Evolutionary conservation across 2,113 vertebrate genomes (phyloP).

Genomic region (Amazona vittata): DNA sequence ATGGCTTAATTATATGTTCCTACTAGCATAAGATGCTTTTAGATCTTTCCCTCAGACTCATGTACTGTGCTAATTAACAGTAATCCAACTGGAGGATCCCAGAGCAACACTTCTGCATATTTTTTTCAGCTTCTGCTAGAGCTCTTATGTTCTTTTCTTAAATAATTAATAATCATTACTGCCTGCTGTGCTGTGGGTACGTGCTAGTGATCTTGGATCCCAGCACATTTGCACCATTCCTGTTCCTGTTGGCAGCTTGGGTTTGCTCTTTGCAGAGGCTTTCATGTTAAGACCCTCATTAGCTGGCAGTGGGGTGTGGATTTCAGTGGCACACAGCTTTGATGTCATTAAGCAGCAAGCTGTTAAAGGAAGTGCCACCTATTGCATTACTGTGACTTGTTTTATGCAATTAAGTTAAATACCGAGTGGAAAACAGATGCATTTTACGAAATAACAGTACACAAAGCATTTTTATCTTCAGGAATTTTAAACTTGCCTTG

Average conservation of each 20-base stretch:
- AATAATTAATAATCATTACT: conserved; percentile 78
- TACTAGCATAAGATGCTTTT: conserved; percentile 41
- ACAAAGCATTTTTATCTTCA: not conserved
- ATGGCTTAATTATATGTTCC: conserved; percentile 53
- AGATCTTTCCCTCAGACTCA: conserved; percentile 54
- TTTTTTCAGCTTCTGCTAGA: conserved; percentile 39
- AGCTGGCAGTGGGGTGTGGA: conserved; percentile 47
- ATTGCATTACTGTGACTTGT: conserved; percentile 33
- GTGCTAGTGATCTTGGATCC: conserved; percentile 61
- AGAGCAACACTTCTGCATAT: conserved; percentile 48
- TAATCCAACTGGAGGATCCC: conserved; percentile 66
- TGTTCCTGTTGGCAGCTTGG: conserved; percentile 61
- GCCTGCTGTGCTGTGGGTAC: conserved; percentile 55
- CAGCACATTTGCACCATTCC: conserved; percentile 53
- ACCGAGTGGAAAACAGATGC: not conserved
- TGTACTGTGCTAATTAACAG: conserved; percentile 72
- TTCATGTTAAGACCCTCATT: conserved; percentile 74
- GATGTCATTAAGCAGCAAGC: conserved; percentile 59
- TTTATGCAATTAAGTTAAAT: conserved; percentile 27
- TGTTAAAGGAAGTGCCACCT: conserved; percentile 40
- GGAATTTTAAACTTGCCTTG: not conserved
- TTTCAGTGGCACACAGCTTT: conserved; percentile 48
- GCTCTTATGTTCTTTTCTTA: conserved; percentile 70
- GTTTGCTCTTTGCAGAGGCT: conserved; percentile 60
- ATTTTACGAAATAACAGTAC: not conserved